phyloP scores from a whole-genome alignment of 2,797 vertebrate genomes.

The Enteromius viviparus region DNA sequence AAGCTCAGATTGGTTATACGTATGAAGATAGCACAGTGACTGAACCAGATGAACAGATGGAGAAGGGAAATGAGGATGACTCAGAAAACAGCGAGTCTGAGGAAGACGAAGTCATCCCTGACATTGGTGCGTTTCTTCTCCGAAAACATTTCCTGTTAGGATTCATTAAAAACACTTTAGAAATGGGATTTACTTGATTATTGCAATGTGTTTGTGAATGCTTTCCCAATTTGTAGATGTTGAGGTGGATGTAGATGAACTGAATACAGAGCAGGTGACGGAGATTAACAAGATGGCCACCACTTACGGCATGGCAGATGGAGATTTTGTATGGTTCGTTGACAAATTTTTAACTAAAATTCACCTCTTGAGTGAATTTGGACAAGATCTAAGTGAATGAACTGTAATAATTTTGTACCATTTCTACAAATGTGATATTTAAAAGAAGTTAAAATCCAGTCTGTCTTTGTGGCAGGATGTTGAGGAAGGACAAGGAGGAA shows the following conservation, averaged over 20 bases:
- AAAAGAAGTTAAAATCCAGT: constrained; percentile 37
- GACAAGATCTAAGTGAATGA: constrained; percentile 20
- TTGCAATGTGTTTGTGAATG: constrained; percentile 7
- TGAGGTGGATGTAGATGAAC: constrained; percentile 94
- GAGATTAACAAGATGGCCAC: constrained; percentile 95
- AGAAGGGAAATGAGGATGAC: constrained; percentile 88
- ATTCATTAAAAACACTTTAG: neutral
- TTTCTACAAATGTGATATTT: neutral
- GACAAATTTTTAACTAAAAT: neutral
- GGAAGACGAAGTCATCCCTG: constrained; percentile 94
- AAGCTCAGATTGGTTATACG: constrained; percentile 93
- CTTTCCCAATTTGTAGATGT: constrained; percentile 80
- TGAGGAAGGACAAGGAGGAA: constrained; percentile 96
- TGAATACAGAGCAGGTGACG: constrained; percentile 89
- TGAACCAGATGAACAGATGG: constrained; percentile 80
- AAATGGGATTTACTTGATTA: neutral
- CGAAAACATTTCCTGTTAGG: neutral
- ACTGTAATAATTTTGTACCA: neutral
- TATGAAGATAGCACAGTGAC: constrained; percentile 95
- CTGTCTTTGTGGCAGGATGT: constrained; percentile 82
- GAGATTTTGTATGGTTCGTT: constrained; percentile 84
- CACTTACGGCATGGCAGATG: constrained; percentile 93
- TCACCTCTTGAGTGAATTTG: neutral
- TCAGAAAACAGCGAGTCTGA: constrained; percentile 93
- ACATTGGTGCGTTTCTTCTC: constrained; percentile 83